Conservation (phyloP, 2,113 vertebrate genomes). For the Narcine bancroftii region DNA sequence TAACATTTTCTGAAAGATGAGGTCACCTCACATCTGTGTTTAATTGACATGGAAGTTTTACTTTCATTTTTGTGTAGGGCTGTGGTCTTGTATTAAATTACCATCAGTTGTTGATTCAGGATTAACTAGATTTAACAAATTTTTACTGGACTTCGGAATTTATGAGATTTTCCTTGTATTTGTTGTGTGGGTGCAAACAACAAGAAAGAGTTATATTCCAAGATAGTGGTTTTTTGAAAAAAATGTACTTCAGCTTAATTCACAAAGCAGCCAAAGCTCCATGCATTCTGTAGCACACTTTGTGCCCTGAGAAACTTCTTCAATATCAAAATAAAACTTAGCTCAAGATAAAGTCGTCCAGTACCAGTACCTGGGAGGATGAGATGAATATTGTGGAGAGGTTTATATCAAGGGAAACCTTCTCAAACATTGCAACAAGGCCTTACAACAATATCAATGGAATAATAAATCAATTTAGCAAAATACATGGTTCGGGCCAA, state of each 20-base stretch:
- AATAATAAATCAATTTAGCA: not conserved
- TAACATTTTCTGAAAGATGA: slow-evolving; percentile 36
- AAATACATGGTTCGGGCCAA: not conserved
- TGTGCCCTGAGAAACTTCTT: not conserved
- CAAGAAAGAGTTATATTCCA: slow-evolving; percentile 25
- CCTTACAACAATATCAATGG: not conserved
- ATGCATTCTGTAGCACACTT: not conserved
- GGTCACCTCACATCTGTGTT: slow-evolving; percentile 37
- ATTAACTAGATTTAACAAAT: slow-evolving; percentile 37
- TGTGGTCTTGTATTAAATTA: slow-evolving; percentile 37
- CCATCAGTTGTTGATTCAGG: slow-evolving; percentile 38
- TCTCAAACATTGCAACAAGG: not conserved
- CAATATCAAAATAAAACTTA: not conserved
- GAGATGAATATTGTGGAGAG: not conserved
- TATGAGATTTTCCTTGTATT: slow-evolving; percentile 22
- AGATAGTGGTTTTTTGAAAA: slow-evolving; percentile 13
- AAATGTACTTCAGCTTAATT: slow-evolving; percentile 1
- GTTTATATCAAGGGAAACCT: not conserved
- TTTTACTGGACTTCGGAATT: slow-evolving; percentile 37
- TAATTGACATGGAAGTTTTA: slow-evolving; percentile 38
- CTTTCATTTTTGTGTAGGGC: slow-evolving; percentile 35
- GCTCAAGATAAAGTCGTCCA: not conserved
- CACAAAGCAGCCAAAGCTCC: not conserved
- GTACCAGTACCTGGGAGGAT: not conserved
- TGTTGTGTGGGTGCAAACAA: slow-evolving; percentile 17